A percentile compares a stretch with the other conserved stretches of the same genome.
Conservation (phyloP, 1,140 invertebrate species). For the Drosophila nebulosa region DNA sequence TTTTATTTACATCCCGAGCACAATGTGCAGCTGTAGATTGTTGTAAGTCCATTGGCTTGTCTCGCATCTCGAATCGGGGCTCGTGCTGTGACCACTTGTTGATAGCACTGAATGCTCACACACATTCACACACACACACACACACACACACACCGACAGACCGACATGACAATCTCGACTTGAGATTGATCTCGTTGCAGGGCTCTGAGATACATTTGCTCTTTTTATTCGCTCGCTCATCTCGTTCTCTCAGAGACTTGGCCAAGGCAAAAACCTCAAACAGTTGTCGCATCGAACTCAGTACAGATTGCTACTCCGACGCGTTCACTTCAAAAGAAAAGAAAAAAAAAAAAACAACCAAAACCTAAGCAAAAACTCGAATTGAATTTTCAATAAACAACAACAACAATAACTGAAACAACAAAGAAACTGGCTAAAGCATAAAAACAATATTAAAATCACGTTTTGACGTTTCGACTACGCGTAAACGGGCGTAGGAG, state of each 20-base stretch:
- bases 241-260: constrained; percentile 8
- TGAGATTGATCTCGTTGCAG: constrained; percentile 59
- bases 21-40: constrained; percentile 19
- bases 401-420: constrained; percentile 30
- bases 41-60: constrained; percentile 26
- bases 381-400: constrained; percentile 43
- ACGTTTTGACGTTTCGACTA: constrained; percentile 59
- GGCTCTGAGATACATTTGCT: constrained; percentile 23
- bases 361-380: constrained; percentile 23
- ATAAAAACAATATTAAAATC: constrained; percentile 30
- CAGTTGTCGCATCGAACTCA: constrained; percentile 37
- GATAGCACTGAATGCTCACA: constrained; percentile 4
- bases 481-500: constrained; percentile 38
- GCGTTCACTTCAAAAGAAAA: constrained; percentile 51
- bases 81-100: constrained; percentile 12
- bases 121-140: constrained; percentile 18
- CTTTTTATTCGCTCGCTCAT: not conserved
- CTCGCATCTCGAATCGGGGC: constrained; percentile 7
- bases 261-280: constrained; percentile 49
- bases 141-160: not conserved
- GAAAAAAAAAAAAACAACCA: constrained; percentile 3
- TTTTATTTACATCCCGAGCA: not conserved
- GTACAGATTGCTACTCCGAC: constrained; percentile 60
- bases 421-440: constrained; percentile 64
- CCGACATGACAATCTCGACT: constrained; percentile 3